Evolutionary conservation across 2,888 invertebrate species (phyloP).

Genomic region (Acanthosepion esculentum): DNA sequence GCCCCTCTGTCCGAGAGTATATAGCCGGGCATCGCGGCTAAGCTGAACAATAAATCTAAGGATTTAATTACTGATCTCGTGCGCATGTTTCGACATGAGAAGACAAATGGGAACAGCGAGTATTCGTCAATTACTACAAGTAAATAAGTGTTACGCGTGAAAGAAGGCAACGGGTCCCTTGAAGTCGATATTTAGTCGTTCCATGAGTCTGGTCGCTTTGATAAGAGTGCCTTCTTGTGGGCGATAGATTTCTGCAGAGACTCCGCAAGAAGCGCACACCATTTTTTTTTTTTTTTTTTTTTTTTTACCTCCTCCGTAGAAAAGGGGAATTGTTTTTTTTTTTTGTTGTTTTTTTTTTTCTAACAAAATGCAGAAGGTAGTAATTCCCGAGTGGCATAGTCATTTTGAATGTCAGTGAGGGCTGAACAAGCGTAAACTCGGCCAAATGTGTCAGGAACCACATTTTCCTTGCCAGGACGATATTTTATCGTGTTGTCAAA

Average conservation of each 20-base stretch:
- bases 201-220: neutral
- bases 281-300: neutral
- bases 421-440: neutral
- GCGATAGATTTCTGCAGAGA: neutral
- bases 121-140: no score
- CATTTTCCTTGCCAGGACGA: neutral
- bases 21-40: no score
- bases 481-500: neutral
- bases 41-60: no score
- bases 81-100: no score
- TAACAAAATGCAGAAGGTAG: neutral
- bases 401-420: neutral
- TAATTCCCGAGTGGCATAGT: no score
- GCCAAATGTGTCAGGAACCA: slow-evolving; percentile 18
- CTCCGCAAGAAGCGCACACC: neutral
- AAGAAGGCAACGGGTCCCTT: neutral
- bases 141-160: neutral
- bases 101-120: no score
- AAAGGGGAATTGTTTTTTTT: no score
- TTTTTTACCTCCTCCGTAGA: no score
- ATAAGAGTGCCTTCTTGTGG: neutral
- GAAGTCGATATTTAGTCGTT: neutral
- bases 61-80: no score
- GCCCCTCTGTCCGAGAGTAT: no score
- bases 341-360: neutral